Evolutionary conservation across 2,113 vertebrate genomes (phyloP), one percentile per base, ranked within the genome.

Genomic region (Oryzias melastigma): DNA sequence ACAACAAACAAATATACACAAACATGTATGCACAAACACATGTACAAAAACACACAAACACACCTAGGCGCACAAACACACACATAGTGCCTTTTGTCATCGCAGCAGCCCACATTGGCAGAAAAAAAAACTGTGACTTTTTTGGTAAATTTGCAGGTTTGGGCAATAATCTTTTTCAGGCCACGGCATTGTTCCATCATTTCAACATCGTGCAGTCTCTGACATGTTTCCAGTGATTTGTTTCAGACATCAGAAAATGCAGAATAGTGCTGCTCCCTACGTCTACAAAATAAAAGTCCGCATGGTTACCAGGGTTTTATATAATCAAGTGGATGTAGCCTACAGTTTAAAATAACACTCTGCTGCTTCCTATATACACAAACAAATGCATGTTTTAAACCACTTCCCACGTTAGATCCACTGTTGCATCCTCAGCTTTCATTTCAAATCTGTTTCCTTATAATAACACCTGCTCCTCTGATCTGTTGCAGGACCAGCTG

Each of bases 401-500:
- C 20, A 14, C 25, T 18, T 14, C 16, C 46, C 57, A 68, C 49
- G 52, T 46, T 14, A 4, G 14, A 24, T 45, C 17, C 45, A 50
- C 14, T 24, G 7, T 16, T 61, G 46, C 49, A 24, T 68, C 19
- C n/a, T 50, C 25, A 41, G 51, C 43, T 71, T 52, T 71, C 4
- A 57, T 74, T 61, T 66, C 7, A 44, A 47, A 63, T 25, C 56
- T 52, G n/a, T 43, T 45, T 15, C 2, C n/a, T 14, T 12, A 13
- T 16, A 13, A 29, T 53, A 47, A 67, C 48, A 60, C 52, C 7
- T 59, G 46, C 56, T 54, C 2, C 62, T 57, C 53, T 64, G 48
- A 53, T 75, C 22, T 83, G 49, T 72, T 86, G 4, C 78, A 96
- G 95, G 95, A 97, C 90, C 95, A 97, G 91, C 88, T 96, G 88